Conservation (phyloP, 2,113 vertebrate species). For the Haliaeetus leucogaster region DNA sequence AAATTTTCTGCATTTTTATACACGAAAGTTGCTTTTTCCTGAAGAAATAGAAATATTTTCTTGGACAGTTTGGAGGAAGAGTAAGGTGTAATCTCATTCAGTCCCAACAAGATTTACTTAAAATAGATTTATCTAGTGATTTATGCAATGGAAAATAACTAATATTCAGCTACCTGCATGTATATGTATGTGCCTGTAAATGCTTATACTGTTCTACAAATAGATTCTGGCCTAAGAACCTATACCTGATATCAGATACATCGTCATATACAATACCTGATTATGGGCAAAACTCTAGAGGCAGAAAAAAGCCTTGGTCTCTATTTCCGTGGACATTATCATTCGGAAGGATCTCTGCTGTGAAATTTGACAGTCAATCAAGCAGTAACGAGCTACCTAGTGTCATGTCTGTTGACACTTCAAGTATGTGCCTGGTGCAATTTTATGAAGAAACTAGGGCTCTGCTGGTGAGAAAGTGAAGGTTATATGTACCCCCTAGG, state of each 20-base stretch:
- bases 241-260: background rate
- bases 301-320: background rate
- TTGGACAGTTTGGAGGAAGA: background rate
- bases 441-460: background rate
- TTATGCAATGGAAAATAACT: background rate
- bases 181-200: background rate
- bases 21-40: background rate
- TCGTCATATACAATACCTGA: background rate
- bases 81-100: background rate
- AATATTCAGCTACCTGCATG: background rate
- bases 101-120: background rate
- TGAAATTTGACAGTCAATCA: slow-evolving; percentile 29
- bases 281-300: background rate
- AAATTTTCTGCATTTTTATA: background rate
- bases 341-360: background rate
- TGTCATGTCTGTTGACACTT: background rate
- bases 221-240: background rate
- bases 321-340: background rate
- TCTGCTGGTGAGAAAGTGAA: background rate
- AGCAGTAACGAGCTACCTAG: background rate
- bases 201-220: background rate
- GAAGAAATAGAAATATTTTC: background rate
- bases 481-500: background rate
- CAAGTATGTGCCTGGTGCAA: background rate
- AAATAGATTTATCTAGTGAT: background rate